phyloP scores from a whole-genome alignment of 2,888 invertebrate genomes.

The Ichneumoninae sp. region DNA sequence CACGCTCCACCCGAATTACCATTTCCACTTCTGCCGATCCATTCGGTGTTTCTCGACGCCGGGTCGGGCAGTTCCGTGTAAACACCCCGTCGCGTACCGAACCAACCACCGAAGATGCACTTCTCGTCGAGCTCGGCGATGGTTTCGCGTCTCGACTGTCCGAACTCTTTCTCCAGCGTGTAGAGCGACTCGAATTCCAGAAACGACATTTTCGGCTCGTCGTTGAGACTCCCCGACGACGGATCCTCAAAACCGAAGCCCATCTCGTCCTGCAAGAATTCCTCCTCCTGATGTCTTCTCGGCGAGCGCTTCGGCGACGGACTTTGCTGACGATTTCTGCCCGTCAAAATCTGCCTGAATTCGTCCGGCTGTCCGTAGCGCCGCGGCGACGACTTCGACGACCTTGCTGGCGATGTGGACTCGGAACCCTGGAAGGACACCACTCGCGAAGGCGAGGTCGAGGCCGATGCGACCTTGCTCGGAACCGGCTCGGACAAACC shows the following conservation, averaged over 20 bases:
- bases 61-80: constrained; percentile 80
- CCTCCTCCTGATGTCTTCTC: constrained; percentile 70
- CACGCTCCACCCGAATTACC: constrained; percentile 8
- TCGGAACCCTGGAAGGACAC: constrained; percentile 48
- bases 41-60: constrained; percentile 68
- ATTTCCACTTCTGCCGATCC: constrained; percentile 43
- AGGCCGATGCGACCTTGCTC: constrained; percentile 10
- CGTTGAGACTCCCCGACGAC: constrained; percentile 59
- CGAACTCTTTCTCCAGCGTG: constrained; percentile 78
- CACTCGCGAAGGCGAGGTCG: constrained; percentile 33
- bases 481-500: constrained; percentile 35
- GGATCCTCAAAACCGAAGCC: constrained; percentile 71
- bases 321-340: constrained; percentile 59
- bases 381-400: constrained; percentile 62
- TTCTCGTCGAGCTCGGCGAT: constrained; percentile 75
- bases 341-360: constrained; percentile 40
- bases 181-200: constrained; percentile 79
- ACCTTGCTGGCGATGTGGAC: constrained; percentile 58
- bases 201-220: constrained; percentile 75
- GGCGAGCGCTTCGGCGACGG: constrained; percentile 72
- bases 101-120: constrained; percentile 74
- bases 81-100: constrained; percentile 75
- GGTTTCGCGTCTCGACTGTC: constrained; percentile 73
- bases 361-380: constrained; percentile 64
- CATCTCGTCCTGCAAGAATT: constrained; percentile 73